phyloP scores from a whole-genome alignment of 2,113 vertebrate genomes.

The Phylloscopus trochiloides region DNA sequence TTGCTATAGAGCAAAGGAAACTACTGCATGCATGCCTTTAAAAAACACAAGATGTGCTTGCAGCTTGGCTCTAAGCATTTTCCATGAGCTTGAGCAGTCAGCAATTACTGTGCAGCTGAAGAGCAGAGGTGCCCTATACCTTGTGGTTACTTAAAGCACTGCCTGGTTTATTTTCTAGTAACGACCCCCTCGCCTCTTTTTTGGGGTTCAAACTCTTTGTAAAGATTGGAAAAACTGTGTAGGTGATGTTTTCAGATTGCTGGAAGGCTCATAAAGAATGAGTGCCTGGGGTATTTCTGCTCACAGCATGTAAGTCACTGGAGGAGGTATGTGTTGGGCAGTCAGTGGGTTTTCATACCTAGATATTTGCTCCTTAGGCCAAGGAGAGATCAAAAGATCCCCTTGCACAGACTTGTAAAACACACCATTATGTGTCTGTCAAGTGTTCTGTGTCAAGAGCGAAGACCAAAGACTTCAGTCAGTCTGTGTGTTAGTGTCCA shows the following conservation, averaged over 20 bases:
- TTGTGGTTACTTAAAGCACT: not conserved
- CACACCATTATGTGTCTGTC: not conserved
- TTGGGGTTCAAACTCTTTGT: not conserved
- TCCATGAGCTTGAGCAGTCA: not conserved
- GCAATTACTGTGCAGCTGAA: not conserved
- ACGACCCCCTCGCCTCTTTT: not conserved
- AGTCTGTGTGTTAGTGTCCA: not conserved
- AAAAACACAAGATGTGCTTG: not conserved
- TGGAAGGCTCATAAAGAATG: not conserved
- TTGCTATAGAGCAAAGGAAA: not conserved
- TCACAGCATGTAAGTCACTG: not conserved
- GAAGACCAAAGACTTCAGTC: not conserved
- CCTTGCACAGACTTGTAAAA: not conserved
- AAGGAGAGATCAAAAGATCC: not conserved
- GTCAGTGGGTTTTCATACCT: not conserved
- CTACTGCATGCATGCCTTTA: accelerated
- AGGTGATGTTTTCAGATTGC: slow-evolving; percentile 1
- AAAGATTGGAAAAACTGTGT: not conserved
- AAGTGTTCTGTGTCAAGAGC: not conserved
- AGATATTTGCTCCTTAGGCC: not conserved
- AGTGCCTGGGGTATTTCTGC: not conserved
- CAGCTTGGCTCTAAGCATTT: not conserved
- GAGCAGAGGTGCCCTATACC: not conserved
- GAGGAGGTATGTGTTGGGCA: not conserved
- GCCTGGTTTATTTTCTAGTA: not conserved